Percentiles rank a stretch among this genome's conserved stretches.
Conservation (phyloP, 1,140 invertebrate species). For the Popillia japonica region DNA sequence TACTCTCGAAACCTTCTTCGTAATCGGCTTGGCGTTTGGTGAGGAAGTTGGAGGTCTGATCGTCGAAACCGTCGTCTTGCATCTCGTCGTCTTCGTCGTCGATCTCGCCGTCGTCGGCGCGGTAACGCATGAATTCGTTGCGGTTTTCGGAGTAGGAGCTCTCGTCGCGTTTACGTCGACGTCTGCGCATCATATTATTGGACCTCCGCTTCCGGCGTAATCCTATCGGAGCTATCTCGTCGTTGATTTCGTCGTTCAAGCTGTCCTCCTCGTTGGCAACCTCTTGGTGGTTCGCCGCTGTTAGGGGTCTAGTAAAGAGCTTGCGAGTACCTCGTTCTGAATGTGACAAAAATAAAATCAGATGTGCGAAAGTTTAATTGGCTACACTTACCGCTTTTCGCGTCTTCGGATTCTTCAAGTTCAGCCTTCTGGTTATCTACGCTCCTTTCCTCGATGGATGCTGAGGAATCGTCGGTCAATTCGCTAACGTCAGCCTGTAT, state of each 20-base stretch:
- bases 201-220: conserved; percentile 18
- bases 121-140: not conserved
- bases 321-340: not conserved
- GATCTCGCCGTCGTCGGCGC: conserved; percentile 30
- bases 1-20: not conserved
- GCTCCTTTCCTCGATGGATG: conserved; percentile 14
- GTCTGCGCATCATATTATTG: not conserved
- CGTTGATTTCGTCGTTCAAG: not conserved
- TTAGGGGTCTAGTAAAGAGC: not conserved
- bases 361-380: not conserved
- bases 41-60: conserved; percentile 23
- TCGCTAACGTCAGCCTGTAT: not conserved
- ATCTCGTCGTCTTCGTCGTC: conserved; percentile 40
- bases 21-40: conserved; percentile 37
- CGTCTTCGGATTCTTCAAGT: not conserved
- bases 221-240: not conserved
- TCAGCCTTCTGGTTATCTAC: not conserved
- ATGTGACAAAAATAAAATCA: not conserved
- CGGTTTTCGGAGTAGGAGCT: conserved; percentile 3
- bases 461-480: not conserved
- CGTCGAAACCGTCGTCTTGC: conserved; percentile 39
- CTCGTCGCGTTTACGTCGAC: conserved; percentile 16
- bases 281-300: not conserved
- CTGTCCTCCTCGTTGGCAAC: not conserved
- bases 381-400: not conserved